These are phyloP conservation scores for Pseudomyrmex dendroicus DNA, from an alignment of 1,140 invertebrate genomes.

Conservation along the genomic window DNA sequence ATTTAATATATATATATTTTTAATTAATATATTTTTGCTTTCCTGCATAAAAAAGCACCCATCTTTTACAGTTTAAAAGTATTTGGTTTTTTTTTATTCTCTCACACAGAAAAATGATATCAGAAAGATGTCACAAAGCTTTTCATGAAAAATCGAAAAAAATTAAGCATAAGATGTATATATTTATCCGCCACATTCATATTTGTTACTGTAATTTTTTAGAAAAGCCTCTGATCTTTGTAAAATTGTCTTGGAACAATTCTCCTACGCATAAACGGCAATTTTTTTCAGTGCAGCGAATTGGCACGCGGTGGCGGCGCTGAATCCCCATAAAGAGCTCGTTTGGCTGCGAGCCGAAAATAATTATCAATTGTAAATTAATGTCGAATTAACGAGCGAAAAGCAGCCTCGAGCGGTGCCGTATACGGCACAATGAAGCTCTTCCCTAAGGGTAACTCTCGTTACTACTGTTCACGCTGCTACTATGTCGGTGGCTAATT, in stretches of 20 bases:
- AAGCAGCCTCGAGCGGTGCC: conserved; percentile 54
- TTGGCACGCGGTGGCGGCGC: neutral
- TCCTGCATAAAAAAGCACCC: neutral
- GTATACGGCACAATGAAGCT: conserved; percentile 71
- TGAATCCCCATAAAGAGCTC: conserved; percentile 12
- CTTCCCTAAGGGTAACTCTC: conserved; percentile 72
- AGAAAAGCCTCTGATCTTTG: neutral
- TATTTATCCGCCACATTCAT: neutral
- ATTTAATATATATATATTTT: no score
- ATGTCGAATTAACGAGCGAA: conserved; percentile 76
- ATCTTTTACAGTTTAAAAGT: neutral
- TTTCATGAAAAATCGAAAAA: neutral
- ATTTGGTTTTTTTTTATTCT: no score
- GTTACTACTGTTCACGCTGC: conserved; percentile 70
- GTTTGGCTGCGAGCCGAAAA: conserved; percentile 58
- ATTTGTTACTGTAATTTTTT: conserved; percentile 39
- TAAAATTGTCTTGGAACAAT: neutral
- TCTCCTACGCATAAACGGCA: conserved; percentile 31
- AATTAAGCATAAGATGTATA: neutral
- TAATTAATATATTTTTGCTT: conserved; percentile 1
- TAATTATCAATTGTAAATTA: conserved; percentile 78
- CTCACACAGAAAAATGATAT: no score
- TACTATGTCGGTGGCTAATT: conserved; percentile 76
- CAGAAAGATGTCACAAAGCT: no score
- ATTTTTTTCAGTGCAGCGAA: conserved; percentile 47